phyloP scores from a whole-genome alignment of 2,797 vertebrate genomes.

The Sarcoramphus papa region DNA sequence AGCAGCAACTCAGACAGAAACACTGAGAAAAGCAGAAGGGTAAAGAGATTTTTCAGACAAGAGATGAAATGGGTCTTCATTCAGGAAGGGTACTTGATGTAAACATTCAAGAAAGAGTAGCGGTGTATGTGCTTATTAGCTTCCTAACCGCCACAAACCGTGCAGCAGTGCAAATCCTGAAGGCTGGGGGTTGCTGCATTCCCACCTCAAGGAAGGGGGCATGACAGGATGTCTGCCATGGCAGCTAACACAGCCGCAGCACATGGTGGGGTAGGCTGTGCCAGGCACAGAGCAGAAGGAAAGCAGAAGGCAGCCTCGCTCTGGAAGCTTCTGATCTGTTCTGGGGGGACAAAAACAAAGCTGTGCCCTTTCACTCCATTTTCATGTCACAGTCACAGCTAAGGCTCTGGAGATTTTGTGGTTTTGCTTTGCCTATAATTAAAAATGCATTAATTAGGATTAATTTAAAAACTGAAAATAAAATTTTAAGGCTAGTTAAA shows the following conservation, averaged over 20 bases:
- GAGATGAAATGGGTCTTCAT: neutral
- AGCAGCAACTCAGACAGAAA: neutral
- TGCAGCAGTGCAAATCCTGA: accelerated
- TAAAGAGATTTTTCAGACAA: neutral
- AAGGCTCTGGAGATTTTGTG: slow-evolving; percentile 14
- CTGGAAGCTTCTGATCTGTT: neutral
- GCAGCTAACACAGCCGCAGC: neutral
- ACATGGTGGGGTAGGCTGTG: neutral
- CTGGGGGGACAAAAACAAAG: neutral
- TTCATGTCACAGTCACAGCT: neutral
- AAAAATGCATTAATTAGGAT: slow-evolving; percentile 49
- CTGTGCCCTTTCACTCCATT: neutral
- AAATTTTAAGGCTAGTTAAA: slow-evolving; percentile 51
- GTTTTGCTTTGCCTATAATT: slow-evolving; percentile 12
- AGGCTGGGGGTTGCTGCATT: neutral
- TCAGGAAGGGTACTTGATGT: neutral
- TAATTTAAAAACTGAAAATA: slow-evolving; percentile 27
- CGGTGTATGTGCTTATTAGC: neutral
- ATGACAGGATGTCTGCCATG: neutral
- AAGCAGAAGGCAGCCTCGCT: neutral
- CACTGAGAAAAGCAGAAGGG: neutral
- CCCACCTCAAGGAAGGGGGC: neutral
- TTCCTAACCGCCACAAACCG: accelerated
- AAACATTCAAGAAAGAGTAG: neutral
- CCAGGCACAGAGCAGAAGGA: neutral